Base-by-base conservation (phyloP, 2,888 invertebrate species). In the Papilio elwesi region DNA sequence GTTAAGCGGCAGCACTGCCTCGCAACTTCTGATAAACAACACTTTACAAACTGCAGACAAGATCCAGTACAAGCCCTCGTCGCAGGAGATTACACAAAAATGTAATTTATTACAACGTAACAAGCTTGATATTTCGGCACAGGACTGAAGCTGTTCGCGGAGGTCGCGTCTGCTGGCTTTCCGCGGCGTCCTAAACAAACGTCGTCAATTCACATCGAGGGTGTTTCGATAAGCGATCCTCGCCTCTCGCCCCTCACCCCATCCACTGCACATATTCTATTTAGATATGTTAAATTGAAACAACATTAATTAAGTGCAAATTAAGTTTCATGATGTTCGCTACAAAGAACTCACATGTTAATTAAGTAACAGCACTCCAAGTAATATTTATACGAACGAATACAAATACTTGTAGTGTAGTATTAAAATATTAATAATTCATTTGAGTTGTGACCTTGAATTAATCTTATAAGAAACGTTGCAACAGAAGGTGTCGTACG, bases 21-120 rank as follows among this genome's bases (percentile, higher is more conserved):
- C 68, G 47, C 55, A 55, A 64, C 26, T 47, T 70, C 26, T 36
- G 53, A 55, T 55, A 65, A 65, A 55, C 65, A 66, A 43, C 51
- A 71, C 66, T 71, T 55, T 15, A 63, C 63, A 47, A 53, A 70
- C 62, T 62, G 63, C 70, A 55, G 48, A 53, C 65, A 55, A n/a
- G 36, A 16, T 15, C 38, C 51, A 47, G 52, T 55, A 48, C 16
- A 62, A 62, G 51, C 49, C n/a, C 6, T 10, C 16, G 5, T n/a
- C 43, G 10, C 13, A 11, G 5, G 9, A 11, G 16, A 16, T 15
- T 9, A 1, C 26, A 16, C 69, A 52, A 43, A 52, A 53, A n/a
- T 52, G 16, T 63, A 26, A 52, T 63, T 52, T 52, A 63, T n/a
- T 26, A 11, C 63, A 26, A 47, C 16, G 15, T 1, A 0, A 43